phyloP scores from a whole-genome alignment of 2,797 vertebrate species.

The Sardinella longiceps region DNA sequence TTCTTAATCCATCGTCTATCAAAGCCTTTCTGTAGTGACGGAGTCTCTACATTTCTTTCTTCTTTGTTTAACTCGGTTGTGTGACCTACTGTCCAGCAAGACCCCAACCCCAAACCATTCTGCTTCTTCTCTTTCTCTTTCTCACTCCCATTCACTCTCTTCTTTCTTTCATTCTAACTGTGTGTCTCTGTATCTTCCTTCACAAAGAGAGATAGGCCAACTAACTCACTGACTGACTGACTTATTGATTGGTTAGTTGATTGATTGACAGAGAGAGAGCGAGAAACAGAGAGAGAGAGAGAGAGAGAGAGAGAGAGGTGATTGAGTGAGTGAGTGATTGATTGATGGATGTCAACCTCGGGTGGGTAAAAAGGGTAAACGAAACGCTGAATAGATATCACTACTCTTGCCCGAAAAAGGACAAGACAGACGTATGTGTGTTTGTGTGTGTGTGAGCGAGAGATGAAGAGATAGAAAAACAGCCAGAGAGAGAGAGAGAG shows the following conservation, averaged over 20 bases:
- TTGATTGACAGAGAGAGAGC: background rate
- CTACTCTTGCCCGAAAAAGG: background rate
- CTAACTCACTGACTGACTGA: background rate
- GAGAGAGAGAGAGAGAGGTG: too few species aligned
- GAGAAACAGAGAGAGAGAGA: too few species aligned
- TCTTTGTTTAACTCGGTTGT: background rate
- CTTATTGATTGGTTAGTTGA: background rate
- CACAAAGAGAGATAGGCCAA: background rate
- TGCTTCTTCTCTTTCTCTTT: background rate
- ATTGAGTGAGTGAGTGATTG: background rate
- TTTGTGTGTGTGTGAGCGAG: background rate
- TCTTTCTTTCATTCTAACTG: background rate
- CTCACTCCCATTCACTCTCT: background rate
- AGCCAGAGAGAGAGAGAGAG: background rate
- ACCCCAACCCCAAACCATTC: too few species aligned
- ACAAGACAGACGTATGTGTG: background rate
- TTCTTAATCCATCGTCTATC: background rate
- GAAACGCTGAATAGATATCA: background rate
- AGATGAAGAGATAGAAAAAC: constrained; percentile 5
- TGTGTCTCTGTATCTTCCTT: background rate
- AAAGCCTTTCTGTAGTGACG: background rate
- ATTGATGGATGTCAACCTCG: background rate
- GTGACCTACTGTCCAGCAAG: background rate
- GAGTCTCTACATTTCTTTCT: background rate
- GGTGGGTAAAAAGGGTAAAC: background rate